Evolutionary conservation across 2,113 vertebrate genomes (phyloP), one percentile per base, ranked within the genome.

Genomic region (Tupaia chinensis): DNA sequence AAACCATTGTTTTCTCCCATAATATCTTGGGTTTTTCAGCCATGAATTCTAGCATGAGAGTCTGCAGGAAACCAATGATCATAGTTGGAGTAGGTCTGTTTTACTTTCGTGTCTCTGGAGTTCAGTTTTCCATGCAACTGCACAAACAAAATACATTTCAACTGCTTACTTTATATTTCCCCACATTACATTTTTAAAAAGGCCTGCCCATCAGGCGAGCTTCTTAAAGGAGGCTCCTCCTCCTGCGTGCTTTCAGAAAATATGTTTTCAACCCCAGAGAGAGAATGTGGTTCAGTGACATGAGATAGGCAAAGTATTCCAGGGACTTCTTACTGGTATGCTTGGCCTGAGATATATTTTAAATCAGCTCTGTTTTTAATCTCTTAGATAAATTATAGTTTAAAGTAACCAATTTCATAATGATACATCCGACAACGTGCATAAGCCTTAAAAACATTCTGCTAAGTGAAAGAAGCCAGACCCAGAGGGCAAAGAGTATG

Each of bases 371-470:
- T 92, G 32, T 90, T 73, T 70, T 92, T 86, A 74, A 91, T 25
- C 29, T 87, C 95, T 95, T 91, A 80, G 34, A 83, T 76, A 90
- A 97, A 91, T 58, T 66, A 0, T n/a, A 91, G 19, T 72, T 84
- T 82, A 87, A 93, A 95, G 95, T 27, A 93, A 85, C 25, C 63
- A 93, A 56, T 56, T 88, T 91, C 77, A 53, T 95, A 96, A 83
- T 73, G 66, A 83, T 22, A 80, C 11, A 77, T 68, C 32, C 11
- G 74, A 92, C 9, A 85, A 81, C 77, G 79, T 56, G 72, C 77
- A 90, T 77, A 61, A 90, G 95, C 61, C 29, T 80, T 95, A 58
- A 95, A 93, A 95, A 80, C 5, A 22, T 65, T 34, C 91, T 25
- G 73, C 61, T 54, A 91, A 94, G 65, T 91, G 92, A 97, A 96